Evolutionary conservation across 2,113 vertebrate species (phyloP).

Genomic region (Colossoma macropomum): DNA sequence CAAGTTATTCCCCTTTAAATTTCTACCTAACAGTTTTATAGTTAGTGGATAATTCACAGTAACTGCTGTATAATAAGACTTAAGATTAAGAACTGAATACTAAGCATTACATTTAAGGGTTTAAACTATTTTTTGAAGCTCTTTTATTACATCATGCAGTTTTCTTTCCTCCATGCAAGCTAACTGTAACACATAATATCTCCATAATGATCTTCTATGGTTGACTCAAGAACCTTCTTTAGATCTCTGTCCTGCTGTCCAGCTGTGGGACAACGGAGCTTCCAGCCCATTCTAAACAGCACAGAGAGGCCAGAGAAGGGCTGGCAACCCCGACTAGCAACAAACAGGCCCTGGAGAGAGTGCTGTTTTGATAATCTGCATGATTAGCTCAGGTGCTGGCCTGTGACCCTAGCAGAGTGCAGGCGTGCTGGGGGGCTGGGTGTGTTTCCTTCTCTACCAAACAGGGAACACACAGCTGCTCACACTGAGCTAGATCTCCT

Average conservation of each 20-base stretch:
- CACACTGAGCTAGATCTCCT: constrained; percentile 32
- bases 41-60: background rate
- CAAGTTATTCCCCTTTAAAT: background rate
- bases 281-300: constrained; percentile 40
- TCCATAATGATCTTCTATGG: background rate
- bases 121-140: no score
- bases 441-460: constrained; percentile 52
- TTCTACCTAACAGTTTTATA: background rate
- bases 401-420: constrained; percentile 53
- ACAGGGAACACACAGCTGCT: constrained; percentile 57
- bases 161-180: background rate
- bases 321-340: constrained; percentile 52
- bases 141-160: background rate
- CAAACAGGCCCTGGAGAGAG: constrained; percentile 55
- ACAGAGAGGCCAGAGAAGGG: constrained; percentile 24
- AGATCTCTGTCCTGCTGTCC: constrained; percentile 28
- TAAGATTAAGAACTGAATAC: no score
- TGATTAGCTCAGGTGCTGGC: constrained; percentile 66
- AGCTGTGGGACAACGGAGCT: constrained; percentile 32
- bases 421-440: constrained; percentile 39
- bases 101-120: no score
- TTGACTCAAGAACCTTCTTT: background rate
- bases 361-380: constrained; percentile 59
- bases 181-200: background rate
- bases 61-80: background rate